Base-by-base conservation (phyloP, 1,140 invertebrate genomes). In the Bombyx mandarina region DNA sequence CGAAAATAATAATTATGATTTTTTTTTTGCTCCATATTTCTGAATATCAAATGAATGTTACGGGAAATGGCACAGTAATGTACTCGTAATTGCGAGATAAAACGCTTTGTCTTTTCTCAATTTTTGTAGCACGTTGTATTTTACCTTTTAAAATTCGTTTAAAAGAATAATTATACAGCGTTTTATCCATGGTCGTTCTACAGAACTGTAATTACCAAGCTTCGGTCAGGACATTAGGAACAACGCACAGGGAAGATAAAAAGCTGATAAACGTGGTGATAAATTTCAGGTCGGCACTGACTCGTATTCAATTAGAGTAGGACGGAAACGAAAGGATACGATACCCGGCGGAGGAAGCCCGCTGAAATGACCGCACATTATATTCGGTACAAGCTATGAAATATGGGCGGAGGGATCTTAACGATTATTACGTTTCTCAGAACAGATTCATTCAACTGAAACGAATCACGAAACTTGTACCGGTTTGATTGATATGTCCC, bases 291-390 rank as follows among this genome's bases (percentile, higher is more conserved):
- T 65, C 62, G 60, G 63, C 55, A 62, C 61, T 58, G 61, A 66
- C 61, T 63, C 64, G 63, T 63, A 66, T 69, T 69, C 67, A 69
- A 69, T 69, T 69, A 66, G 63, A 69, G 59, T 58, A 46, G 46
- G 60, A 53, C 43, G 63, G 54, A 62, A 63, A 56, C 44, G 57
- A 57, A 50, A 45, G 45, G 53, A 53, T 45, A 45, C 49, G 57
- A 45, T 47, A 56, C 53, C 48, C 53, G 22, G 44, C 44, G 56
- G 47, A 52, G 55, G 54, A 53, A 57, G 54, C 52, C 58, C 46
- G 55, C 45, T 57, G 51, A 60, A 67, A 63, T 63, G 61, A 59
- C 64, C 60, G 54, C 60, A 61, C 61, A 62, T 58, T 62, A 51
- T 48, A 47, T 4, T n/a, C 48, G 60, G 56, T 58, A 55, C 56